Evolutionary conservation across 2,113 vertebrate species (phyloP).

Genomic region (Perccottus glenii): DNA sequence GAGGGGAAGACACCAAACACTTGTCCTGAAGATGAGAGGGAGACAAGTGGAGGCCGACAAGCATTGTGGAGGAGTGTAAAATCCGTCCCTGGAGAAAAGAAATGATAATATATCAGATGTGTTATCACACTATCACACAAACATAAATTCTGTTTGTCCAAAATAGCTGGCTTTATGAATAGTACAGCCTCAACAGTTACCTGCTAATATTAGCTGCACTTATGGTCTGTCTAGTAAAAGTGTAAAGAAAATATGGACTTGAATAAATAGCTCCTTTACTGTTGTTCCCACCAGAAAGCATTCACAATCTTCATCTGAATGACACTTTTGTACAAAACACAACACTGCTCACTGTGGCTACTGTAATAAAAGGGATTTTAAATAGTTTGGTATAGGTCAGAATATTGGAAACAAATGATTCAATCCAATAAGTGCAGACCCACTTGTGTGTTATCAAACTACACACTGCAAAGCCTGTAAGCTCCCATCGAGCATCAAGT

Average conservation of each 20-base stretch:
- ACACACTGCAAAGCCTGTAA: conserved; percentile 14
- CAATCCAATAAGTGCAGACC: conserved; percentile 5
- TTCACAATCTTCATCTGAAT: too few relatives aligned
- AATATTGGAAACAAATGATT: background rate
- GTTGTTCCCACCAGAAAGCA: too few relatives aligned
- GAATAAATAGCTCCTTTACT: too few relatives aligned
- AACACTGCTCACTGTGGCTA: too few relatives aligned
- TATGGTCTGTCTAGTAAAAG: too few relatives aligned
- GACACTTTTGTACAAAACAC: too few relatives aligned
- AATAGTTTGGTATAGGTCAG: background rate
- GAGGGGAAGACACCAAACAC: conserved; percentile 45
- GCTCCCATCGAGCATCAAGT: conserved; percentile 38
- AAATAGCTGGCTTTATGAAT: too few relatives aligned
- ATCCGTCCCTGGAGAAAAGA: conserved; percentile 72
- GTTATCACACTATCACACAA: conserved; percentile 6
- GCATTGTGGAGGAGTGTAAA: conserved; percentile 82
- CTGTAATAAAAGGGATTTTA: background rate
- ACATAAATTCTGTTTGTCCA: too few relatives aligned
- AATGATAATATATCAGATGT: conserved; percentile 52
- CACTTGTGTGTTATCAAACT: conserved; percentile 34
- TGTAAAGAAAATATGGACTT: too few relatives aligned
- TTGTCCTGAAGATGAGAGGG: conserved; percentile 75
- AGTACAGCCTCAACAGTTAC: too few relatives aligned
- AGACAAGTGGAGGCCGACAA: conserved; percentile 80
- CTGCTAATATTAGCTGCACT: too few relatives aligned